Evolutionary conservation across 1,140 invertebrate species (phyloP).

Genomic region (Drosophila carrolli): DNA sequence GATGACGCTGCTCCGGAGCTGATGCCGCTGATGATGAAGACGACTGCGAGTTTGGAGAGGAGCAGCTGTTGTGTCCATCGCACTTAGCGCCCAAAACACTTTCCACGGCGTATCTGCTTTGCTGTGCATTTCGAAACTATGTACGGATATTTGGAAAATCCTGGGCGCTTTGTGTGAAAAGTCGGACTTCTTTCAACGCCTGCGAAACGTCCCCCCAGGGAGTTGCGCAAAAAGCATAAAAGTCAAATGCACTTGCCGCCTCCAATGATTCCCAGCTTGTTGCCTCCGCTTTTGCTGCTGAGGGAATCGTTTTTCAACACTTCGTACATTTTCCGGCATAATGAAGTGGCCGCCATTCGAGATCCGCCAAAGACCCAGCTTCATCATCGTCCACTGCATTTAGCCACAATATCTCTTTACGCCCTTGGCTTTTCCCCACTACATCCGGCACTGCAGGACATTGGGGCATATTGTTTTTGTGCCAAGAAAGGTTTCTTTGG

Average conservation of each 20-base stretch:
- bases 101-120: conserved; percentile 43
- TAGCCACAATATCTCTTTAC: conserved; percentile 70
- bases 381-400: conserved; percentile 44
- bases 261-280: conserved; percentile 27
- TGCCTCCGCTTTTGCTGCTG: conserved; percentile 33
- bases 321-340: conserved; percentile 77
- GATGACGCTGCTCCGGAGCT: conserved; percentile 31
- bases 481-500: no score
- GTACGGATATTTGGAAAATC: conserved; percentile 61
- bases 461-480: conserved; percentile 18
- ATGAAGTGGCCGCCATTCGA: conserved; percentile 67
- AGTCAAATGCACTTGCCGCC: conserved; percentile 77
- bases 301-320: conserved; percentile 80
- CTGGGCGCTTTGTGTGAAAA: conserved; percentile 77
- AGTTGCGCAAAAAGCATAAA: conserved; percentile 68
- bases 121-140: conserved; percentile 67
- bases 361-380: conserved; percentile 12
- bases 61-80: conserved; percentile 54
- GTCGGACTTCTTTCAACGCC: conserved; percentile 78
- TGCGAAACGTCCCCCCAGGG: conserved; percentile 50
- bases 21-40: conserved; percentile 47
- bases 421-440: conserved; percentile 14
- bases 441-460: neutral
- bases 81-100: conserved; percentile 65
- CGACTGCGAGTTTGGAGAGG: conserved; percentile 9